These are phyloP conservation scores for Oscheius sp. DNA, from an alignment of 2,888 invertebrate genomes.

Conservation along the genomic window DNA sequence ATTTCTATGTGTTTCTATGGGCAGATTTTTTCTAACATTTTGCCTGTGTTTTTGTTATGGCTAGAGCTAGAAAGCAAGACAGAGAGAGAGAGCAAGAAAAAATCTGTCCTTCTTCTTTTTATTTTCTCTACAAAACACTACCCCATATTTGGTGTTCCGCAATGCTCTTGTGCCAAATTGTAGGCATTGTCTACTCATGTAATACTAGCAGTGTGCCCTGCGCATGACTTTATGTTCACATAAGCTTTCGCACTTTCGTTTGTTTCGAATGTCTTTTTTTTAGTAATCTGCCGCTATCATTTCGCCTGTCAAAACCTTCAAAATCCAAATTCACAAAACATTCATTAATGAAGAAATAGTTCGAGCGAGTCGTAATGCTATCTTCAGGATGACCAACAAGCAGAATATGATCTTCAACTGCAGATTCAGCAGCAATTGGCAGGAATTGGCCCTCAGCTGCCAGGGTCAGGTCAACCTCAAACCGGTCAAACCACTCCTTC, in stretches of 20 bases:
- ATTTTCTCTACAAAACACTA: conserved; percentile 27
- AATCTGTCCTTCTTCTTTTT: conserved; percentile 22
- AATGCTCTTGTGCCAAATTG: conserved; percentile 35
- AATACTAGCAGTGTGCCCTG: conserved; percentile 37
- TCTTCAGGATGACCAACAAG: conserved; percentile 40
- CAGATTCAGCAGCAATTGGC: conserved; percentile 58
- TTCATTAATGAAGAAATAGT: neutral
- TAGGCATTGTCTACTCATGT: conserved; percentile 33
- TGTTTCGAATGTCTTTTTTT: conserved; percentile 33
- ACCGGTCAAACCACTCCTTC: conserved; percentile 29
- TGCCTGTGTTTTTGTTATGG: conserved; percentile 1
- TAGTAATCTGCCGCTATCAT: conserved; percentile 16
- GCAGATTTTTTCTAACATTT: conserved; percentile 32
- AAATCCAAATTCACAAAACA: too few relatives aligned
- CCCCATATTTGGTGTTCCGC: conserved; percentile 33
- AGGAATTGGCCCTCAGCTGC: conserved; percentile 43
- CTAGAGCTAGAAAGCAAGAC: too few relatives aligned
- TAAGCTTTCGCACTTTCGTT: conserved; percentile 33
- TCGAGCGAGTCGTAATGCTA: neutral
- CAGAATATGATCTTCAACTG: conserved; percentile 55
- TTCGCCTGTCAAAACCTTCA: too few relatives aligned
- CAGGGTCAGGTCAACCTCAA: conserved; percentile 31
- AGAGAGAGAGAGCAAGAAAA: conserved; percentile 18
- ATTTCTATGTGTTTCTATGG: conserved; percentile 17
- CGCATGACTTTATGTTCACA: conserved; percentile 38